These are phyloP conservation scores for Fissipunctia ypsillon DNA, from an alignment of 2,888 invertebrate genomes.

Conservation along the genomic window DNA sequence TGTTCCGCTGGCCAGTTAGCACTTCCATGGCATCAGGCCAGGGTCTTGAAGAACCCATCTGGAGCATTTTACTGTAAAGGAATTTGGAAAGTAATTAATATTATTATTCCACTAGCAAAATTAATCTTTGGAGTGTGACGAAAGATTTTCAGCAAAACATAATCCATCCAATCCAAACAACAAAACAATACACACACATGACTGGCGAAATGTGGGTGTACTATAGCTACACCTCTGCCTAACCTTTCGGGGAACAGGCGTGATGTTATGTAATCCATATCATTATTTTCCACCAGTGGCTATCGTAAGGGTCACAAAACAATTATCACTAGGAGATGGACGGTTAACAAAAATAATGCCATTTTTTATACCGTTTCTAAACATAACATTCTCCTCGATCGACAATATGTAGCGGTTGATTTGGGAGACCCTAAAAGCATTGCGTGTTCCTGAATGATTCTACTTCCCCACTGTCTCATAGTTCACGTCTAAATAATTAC, in stretches of 20 bases:
- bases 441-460: not conserved
- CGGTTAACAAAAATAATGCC: too few species aligned
- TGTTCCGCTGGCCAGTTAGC: slow-evolving; percentile 92
- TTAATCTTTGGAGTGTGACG: too few species aligned
- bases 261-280: too few species aligned
- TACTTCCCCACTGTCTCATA: not conserved
- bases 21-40: slow-evolving; percentile 95
- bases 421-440: too few species aligned
- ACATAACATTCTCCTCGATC: not conserved
- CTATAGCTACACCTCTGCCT: too few species aligned
- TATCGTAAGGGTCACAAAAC: not conserved
- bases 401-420: not conserved
- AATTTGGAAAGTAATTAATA: not conserved
- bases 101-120: too few species aligned
- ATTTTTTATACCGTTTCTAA: not conserved
- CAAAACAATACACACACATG: too few species aligned
- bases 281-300: not conserved
- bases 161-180: too few species aligned
- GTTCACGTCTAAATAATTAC: not conserved
- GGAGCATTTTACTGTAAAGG: slow-evolving; percentile 90
- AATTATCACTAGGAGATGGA: not conserved
- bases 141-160: not conserved
- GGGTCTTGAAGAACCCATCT: slow-evolving; percentile 92
- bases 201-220: too few species aligned
- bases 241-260: too few species aligned